Base-by-base conservation (phyloP, 2,113 vertebrate genomes). In the Mastomys natalensis region DNA sequence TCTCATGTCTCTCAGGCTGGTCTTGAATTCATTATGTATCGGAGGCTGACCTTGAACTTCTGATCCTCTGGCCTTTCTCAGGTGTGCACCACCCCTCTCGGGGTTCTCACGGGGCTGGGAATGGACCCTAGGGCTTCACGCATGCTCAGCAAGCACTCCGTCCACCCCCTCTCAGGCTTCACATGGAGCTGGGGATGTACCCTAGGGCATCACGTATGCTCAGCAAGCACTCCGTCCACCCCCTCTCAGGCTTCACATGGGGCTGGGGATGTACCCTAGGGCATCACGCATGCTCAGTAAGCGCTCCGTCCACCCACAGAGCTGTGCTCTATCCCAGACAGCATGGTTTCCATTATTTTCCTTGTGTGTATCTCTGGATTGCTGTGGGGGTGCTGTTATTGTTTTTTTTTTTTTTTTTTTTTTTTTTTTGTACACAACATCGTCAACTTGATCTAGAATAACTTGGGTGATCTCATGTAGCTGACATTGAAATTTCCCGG, bases 371-470 rank as follows among this genome's bases (percentile, higher is more conserved):
- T 74, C 91, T 93, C 34, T 34, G 43, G 82, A 55, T 89, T 91
- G 73, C 31, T 70, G 11, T 8, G 37, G 62, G n/a, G 82, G 84
- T 19, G 0, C n/a, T 6, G 55, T 48, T 73, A 45, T 66, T 62
- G 40, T 76, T 80, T 21, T 40, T 51, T 89, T 80, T 78, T 87
- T 92, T 84, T 80, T 78, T 87, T 92, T 84, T n/a, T 76, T 80
- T 21, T 40, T 51, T 89, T 80, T 78, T 87, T 92, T 84, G 53
- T 58, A 7, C 17, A 45, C 80, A 84, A 6, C 64, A 60, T 58
- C 12, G 13, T 90, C 53, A 51, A 24, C 66, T 10, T 55, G 70
- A 90, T 87, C 43, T 70, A 9, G 24, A 9, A 2, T 85, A 73
- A 40, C 60, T n/a, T 45, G 82, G 84, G 17, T 34, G 68, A 10